These are phyloP conservation scores for Lasiommata megera DNA, from an alignment of 2,888 invertebrate species.

Conservation along the genomic window DNA sequence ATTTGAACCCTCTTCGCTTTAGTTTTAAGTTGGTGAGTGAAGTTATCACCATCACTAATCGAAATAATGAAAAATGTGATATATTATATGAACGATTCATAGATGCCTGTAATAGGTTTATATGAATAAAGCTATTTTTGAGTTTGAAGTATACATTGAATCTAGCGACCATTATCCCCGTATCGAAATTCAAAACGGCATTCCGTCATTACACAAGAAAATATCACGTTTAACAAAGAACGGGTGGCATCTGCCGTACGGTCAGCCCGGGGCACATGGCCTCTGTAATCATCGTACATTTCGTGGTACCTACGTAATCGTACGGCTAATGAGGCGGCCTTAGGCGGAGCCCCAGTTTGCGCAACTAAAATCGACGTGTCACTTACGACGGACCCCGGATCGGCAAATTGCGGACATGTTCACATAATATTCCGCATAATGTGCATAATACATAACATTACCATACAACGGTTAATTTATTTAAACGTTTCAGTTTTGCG, in stretches of 20 bases:
- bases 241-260: conserved; percentile 61
- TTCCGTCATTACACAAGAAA: conserved; percentile 48
- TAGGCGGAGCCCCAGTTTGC: conserved; percentile 71
- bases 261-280: conserved; percentile 54
- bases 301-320: conserved; percentile 67
- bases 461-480: not conserved
- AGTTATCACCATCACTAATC: no score
- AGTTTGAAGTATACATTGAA: not conserved
- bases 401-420: conserved; percentile 26
- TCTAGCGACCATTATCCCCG: not conserved
- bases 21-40: no score
- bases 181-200: conserved; percentile 32
- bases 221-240: conserved; percentile 54
- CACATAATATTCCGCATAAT: conserved; percentile 3
- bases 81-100: no score
- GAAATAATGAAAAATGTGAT: no score
- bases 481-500: conserved; percentile 1
- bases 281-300: conserved; percentile 74
- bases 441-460: conserved; percentile 3
- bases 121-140: no score
- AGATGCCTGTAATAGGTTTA: no score
- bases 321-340: conserved; percentile 70
- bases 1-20: no score
- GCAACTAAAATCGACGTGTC: conserved; percentile 66
- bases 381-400: conserved; percentile 42